Percentiles rank a stretch among this genome's conserved stretches.
Evolutionary conservation across 1,140 invertebrate genomes (phyloP).

Genomic region (Lepidurus arcticus): DNA sequence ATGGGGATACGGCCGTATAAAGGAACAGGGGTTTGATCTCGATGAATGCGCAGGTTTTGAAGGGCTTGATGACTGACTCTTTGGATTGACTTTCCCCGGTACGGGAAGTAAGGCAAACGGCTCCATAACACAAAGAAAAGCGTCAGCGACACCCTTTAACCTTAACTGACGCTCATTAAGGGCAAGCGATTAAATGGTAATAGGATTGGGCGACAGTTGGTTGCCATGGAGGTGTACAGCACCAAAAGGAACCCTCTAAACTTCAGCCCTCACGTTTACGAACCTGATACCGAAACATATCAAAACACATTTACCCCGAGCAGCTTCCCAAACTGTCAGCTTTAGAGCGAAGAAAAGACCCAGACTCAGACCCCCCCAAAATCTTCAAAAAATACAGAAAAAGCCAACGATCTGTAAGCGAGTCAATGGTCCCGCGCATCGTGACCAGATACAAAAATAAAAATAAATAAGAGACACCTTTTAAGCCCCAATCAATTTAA

Average conservation of each 20-base stretch:
- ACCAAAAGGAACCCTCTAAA: neutral
- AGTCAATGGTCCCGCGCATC: neutral
- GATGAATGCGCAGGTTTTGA: neutral
- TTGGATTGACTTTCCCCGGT: neutral
- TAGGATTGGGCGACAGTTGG: constrained; percentile 9
- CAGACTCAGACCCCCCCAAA: too few species aligned
- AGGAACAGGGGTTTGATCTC: too few species aligned
- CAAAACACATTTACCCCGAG: neutral
- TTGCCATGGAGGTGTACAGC: neutral
- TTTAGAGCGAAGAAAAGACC: too few species aligned
- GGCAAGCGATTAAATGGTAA: constrained; percentile 12
- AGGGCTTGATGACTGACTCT: neutral
- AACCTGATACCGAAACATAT: constrained; percentile 2
- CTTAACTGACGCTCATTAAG: neutral
- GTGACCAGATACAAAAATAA: neutral
- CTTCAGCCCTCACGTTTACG: neutral
- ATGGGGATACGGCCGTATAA: too few species aligned
- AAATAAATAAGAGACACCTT: neutral
- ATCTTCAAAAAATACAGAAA: neutral
- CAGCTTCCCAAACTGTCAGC: too few species aligned
- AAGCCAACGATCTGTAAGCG: neutral
- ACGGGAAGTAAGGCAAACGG: neutral
- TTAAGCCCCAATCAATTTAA: constrained; percentile 16
- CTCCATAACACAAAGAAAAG: constrained; percentile 3
- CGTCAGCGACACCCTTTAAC: neutral